Conservation (phyloP, 2,888 invertebrate species). For the Punctoribates punctum region DNA sequence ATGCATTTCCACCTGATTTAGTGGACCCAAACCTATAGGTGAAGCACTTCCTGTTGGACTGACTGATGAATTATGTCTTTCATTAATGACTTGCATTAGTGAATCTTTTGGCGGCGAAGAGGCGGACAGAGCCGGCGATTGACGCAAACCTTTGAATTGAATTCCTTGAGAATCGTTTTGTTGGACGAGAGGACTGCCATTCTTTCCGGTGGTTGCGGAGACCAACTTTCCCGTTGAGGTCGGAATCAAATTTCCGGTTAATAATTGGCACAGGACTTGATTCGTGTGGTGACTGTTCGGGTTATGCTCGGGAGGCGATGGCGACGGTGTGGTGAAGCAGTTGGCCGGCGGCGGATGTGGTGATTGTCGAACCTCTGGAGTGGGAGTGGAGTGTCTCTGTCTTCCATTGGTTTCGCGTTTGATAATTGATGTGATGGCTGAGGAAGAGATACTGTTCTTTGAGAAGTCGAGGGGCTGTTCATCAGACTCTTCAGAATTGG, state of each 20-base stretch:
- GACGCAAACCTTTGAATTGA: background rate
- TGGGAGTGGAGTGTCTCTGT: conserved; percentile 18
- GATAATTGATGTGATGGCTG: background rate
- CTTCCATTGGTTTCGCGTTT: conserved; percentile 37
- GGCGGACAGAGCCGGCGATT: background rate
- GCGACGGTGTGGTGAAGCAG: conserved; percentile 44
- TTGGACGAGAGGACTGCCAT: background rate
- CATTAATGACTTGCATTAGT: background rate
- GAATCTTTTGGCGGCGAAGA: background rate
- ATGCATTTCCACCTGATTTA: conserved; percentile 32
- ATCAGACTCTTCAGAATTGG: conserved; percentile 29
- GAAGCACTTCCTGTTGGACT: conserved; percentile 26
- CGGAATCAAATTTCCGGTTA: conserved; percentile 22
- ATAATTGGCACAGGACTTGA: conserved; percentile 29
- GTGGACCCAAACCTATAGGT: conserved; percentile 31
- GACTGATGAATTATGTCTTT: conserved; percentile 4
- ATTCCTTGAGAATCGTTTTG: background rate
- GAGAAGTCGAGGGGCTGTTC: conserved; percentile 51
- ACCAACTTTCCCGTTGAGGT: conserved; percentile 24
- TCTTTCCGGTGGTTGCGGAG: background rate
- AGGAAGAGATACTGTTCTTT: conserved; percentile 47
- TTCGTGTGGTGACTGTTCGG: background rate
- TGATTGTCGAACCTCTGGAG: background rate
- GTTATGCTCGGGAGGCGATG: conserved; percentile 40
- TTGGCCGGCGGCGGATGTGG: conserved; percentile 1